Conservation (phyloP, 2,797 vertebrate species). For the Melanotaenia nigrans region DNA sequence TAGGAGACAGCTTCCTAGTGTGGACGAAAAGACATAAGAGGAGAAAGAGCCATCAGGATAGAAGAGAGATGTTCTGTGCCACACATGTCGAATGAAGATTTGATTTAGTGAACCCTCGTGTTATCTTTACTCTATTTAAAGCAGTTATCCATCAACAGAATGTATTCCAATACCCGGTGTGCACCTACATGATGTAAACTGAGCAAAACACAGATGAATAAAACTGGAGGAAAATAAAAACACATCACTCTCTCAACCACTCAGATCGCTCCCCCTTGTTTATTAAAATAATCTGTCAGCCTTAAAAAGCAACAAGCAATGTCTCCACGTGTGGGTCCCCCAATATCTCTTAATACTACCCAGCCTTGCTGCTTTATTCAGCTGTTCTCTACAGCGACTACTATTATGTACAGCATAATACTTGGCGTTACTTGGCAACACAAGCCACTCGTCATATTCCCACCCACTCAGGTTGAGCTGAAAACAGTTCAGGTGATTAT, state of each 20-base stretch:
- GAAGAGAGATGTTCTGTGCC: conserved; percentile 10
- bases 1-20: conserved; percentile 30
- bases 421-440: conserved; percentile 77
- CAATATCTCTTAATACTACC: conserved; percentile 7
- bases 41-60: conserved; percentile 3
- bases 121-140: conserved; percentile 18
- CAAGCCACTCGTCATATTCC: conserved; percentile 48
- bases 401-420: conserved; percentile 32
- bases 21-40: not conserved
- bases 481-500: conserved; percentile 62
- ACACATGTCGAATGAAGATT: conserved; percentile 41
- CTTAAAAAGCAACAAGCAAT: not conserved
- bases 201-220: conserved; percentile 8
- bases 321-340: not conserved
- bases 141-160: not conserved
- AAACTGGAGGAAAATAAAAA: not conserved
- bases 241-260: not conserved
- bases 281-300: not conserved
- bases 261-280: not conserved
- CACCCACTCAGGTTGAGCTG: conserved; percentile 62
- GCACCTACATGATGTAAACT: conserved; percentile 13
- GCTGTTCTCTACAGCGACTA: conserved; percentile 1
- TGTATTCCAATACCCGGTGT: not conserved
- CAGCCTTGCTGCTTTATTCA: conserved; percentile 12
- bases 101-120: conserved; percentile 19